Evolutionary conservation across 2,797 vertebrate genomes (phyloP).

Genomic region (Aulostomus chinensis): DNA sequence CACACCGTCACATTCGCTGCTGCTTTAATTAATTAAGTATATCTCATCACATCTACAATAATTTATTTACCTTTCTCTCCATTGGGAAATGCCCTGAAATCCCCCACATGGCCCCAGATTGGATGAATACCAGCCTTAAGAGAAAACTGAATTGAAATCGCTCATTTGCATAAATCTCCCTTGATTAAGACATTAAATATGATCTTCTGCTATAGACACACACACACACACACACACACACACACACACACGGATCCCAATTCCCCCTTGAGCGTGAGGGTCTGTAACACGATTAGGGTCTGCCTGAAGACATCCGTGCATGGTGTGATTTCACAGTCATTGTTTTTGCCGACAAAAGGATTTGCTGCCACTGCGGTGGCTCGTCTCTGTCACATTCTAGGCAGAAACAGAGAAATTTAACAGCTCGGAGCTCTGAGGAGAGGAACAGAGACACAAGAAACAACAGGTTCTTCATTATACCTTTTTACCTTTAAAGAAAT

Average conservation of each 20-base stretch:
- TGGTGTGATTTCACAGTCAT: slow-evolving; percentile 70
- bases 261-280: slow-evolving; percentile 34
- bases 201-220: slow-evolving; percentile 36
- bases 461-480: not conserved
- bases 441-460: too few species aligned
- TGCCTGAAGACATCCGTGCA: slow-evolving; percentile 58
- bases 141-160: slow-evolving; percentile 33
- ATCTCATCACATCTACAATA: slow-evolving; percentile 27
- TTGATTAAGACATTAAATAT: slow-evolving; percentile 76
- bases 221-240: slow-evolving; percentile 21
- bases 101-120: slow-evolving; percentile 16
- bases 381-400: slow-evolving; percentile 14
- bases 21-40: slow-evolving; percentile 59
- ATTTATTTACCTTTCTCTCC: slow-evolving; percentile 9
- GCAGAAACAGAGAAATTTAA: slow-evolving; percentile 11
- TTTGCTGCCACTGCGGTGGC: slow-evolving; percentile 35
- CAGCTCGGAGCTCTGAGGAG: too few species aligned
- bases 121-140: slow-evolving; percentile 27
- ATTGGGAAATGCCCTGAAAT: slow-evolving; percentile 36
- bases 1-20: slow-evolving; percentile 3
- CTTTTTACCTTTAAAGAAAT: too few species aligned
- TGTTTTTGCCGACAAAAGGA: slow-evolving; percentile 70
- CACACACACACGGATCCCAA: slow-evolving; percentile 20
- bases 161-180: slow-evolving; percentile 64
- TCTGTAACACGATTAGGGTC: slow-evolving; percentile 67